These are phyloP conservation scores for Macrosiphum euphorbiae DNA, from an alignment of 2,888 invertebrate genomes.

Conservation along the genomic window DNA sequence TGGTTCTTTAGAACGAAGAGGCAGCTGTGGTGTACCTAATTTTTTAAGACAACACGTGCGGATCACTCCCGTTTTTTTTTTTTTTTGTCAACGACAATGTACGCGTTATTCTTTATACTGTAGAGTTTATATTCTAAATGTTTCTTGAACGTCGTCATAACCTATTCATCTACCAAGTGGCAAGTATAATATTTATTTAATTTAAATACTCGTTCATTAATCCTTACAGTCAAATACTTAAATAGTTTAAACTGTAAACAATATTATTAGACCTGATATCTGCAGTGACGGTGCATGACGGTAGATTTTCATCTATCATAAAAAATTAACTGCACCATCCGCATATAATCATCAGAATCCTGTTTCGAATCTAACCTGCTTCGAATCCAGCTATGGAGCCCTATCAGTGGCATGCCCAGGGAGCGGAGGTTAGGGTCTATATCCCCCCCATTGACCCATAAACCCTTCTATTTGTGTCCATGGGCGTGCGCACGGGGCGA, in stretches of 20 bases:
- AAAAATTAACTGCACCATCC: background rate
- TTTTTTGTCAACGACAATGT: background rate
- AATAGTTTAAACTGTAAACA: background rate
- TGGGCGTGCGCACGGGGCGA: too few species aligned
- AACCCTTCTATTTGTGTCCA: too few species aligned
- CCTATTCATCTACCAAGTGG: background rate
- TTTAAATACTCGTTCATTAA: background rate
- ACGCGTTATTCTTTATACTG: background rate
- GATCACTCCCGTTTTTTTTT: background rate
- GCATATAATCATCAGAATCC: background rate
- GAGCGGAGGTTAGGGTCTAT: too few species aligned
- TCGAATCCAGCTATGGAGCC: background rate
- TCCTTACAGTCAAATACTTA: background rate
- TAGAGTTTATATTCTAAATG: background rate
- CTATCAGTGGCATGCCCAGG: too few species aligned
- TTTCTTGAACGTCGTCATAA: background rate
- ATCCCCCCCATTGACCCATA: too few species aligned
- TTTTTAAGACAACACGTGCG: background rate
- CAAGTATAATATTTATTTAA: background rate
- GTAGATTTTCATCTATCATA: background rate
- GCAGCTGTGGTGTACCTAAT: background rate
- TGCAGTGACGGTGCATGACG: background rate
- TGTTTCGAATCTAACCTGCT: too few species aligned
- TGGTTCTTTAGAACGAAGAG: background rate
- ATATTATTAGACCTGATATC: background rate